Percentiles rank a stretch among this genome's conserved stretches.
Conservation (phyloP, 2,888 invertebrate species). For the Drosophila hamatofila region DNA sequence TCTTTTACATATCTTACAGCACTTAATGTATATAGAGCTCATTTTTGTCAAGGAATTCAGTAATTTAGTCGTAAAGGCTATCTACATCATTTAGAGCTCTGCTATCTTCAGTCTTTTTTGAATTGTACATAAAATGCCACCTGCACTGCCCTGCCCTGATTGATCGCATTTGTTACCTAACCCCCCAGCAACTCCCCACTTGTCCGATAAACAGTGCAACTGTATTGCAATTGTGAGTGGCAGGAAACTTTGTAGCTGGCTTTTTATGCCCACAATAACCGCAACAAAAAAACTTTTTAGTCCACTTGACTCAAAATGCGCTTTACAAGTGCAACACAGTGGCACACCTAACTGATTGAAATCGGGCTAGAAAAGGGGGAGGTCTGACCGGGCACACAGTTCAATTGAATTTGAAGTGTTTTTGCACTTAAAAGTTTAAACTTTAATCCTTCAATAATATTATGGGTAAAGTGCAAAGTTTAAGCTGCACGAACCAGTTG, state of each 20-base stretch:
- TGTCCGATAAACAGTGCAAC: conserved; percentile 33
- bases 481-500: conserved; percentile 30
- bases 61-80: too few relatives aligned
- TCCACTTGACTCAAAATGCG: conserved; percentile 66
- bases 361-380: too few relatives aligned
- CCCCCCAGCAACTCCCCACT: not conserved
- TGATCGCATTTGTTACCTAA: too few relatives aligned
- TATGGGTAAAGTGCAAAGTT: conserved; percentile 75
- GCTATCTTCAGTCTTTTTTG: too few relatives aligned
- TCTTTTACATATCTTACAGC: too few relatives aligned
- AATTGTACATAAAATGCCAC: too few relatives aligned
- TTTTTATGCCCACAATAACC: conserved; percentile 60
- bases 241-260: conserved; percentile 64
- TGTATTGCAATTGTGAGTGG: conserved; percentile 31
- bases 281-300: conserved; percentile 69
- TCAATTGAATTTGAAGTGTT: conserved; percentile 75
- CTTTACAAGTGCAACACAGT: conserved; percentile 30
- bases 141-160: too few relatives aligned
- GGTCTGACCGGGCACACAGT: conserved; percentile 44
- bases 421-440: conserved; percentile 80
- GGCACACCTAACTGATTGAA: conserved; percentile 22
- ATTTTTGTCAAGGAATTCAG: too few relatives aligned
- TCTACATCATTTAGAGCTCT: too few relatives aligned
- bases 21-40: too few relatives aligned
- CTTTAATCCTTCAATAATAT: conserved; percentile 82